Evolutionary conservation across 2,888 invertebrate species (phyloP).

Genomic region (Rhamnusium bicolor): DNA sequence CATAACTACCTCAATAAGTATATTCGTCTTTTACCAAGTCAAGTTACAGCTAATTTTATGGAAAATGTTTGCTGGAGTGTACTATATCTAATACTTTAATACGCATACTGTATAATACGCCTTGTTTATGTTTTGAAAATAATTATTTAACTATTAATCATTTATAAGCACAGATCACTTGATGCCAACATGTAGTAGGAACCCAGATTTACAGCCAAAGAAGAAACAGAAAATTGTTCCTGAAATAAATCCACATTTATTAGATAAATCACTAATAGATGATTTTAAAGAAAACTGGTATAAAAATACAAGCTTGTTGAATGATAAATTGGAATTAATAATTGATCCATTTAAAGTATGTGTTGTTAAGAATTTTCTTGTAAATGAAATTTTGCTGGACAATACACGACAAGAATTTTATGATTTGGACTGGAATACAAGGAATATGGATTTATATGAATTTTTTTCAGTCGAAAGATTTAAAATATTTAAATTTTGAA

Average conservation of each 20-base stretch:
- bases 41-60: too few species aligned
- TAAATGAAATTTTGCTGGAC: slow-evolving; percentile 74
- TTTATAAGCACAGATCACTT: slow-evolving; percentile 59
- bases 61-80: too few species aligned
- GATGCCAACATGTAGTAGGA: slow-evolving; percentile 62
- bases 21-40: too few species aligned
- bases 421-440: slow-evolving; percentile 79
- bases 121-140: not conserved
- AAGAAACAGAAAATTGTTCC: slow-evolving; percentile 60
- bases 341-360: slow-evolving; percentile 80
- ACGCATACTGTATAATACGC: too few species aligned
- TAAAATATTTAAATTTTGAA: slow-evolving; percentile 74
- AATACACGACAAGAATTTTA: slow-evolving; percentile 80
- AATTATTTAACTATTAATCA: slow-evolving; percentile 27
- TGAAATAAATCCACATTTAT: slow-evolving; percentile 49
- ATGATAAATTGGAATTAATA: slow-evolving; percentile 73
- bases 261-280: slow-evolving; percentile 49
- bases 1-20: too few species aligned
- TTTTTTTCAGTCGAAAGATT: slow-evolving; percentile 87
- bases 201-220: slow-evolving; percentile 51
- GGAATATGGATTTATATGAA: slow-evolving; percentile 91
- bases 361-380: slow-evolving; percentile 77
- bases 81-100: too few species aligned
- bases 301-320: slow-evolving; percentile 68
- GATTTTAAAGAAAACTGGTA: slow-evolving; percentile 71